These are phyloP conservation scores for Drosophila merina DNA, from an alignment of 2,888 invertebrate genomes.

Conservation along the genomic window DNA sequence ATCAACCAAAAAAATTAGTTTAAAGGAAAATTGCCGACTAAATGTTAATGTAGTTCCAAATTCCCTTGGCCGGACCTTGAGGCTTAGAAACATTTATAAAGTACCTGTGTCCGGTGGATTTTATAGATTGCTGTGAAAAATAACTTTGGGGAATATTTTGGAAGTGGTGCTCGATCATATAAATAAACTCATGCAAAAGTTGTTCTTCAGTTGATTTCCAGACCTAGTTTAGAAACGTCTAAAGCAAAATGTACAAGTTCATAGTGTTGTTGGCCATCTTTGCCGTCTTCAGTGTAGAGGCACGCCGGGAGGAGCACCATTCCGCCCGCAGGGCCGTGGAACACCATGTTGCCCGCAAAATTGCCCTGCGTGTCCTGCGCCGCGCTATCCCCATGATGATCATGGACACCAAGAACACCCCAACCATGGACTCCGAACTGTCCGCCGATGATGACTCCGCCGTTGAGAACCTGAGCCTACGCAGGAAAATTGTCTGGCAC, in stretches of 20 bases:
- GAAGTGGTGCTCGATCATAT: no score
- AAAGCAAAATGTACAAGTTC: not conserved
- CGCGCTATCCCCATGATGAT: not conserved
- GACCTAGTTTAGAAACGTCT: no score
- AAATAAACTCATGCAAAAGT: no score
- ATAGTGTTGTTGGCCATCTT: not conserved
- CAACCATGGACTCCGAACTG: not conserved
- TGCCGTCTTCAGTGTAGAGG: not conserved
- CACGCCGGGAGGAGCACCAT: not conserved
- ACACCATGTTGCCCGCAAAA: not conserved
- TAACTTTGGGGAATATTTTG: no score
- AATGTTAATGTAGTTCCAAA: no score
- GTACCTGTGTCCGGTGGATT: no score
- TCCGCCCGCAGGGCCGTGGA: not conserved
- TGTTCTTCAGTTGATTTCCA: no score
- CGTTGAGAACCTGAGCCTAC: not conserved
- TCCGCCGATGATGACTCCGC: not conserved
- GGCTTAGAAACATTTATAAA: no score
- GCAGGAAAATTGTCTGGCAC: not conserved
- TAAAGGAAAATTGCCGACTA: no score
- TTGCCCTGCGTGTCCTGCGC: not conserved
- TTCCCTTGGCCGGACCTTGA: no score
- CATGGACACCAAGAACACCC: not conserved
- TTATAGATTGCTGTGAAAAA: no score
- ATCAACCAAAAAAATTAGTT: no score